Percentiles rank a stretch among this genome's conserved stretches.
phyloP scores from a whole-genome alignment of 2,113 vertebrate species.

The Trichechus manatus region DNA sequence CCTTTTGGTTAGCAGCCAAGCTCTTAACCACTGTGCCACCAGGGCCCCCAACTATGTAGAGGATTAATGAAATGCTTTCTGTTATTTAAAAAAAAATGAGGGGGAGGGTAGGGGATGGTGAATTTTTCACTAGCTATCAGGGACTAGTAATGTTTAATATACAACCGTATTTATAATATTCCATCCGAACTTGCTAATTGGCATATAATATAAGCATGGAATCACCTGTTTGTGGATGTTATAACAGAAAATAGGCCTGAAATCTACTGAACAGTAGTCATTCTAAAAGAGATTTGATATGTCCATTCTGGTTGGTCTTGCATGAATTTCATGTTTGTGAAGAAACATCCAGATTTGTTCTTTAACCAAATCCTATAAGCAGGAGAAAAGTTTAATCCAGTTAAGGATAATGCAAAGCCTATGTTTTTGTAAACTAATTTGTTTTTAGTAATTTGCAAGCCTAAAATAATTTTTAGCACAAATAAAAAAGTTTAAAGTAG shows the following conservation, averaged over 20 bases:
- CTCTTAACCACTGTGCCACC: too few species aligned
- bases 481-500: neutral
- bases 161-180: neutral
- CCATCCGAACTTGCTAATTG: slow-evolving; percentile 27
- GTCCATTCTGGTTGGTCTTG: neutral
- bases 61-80: slow-evolving; percentile 44
- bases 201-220: neutral
- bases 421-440: slow-evolving; percentile 1
- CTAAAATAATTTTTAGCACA: neutral
- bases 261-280: neutral
- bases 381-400: neutral
- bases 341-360: slow-evolving; percentile 34
- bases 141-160: neutral
- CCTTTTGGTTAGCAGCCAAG: too few species aligned
- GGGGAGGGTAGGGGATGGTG: neutral
- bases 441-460: neutral
- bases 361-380: slow-evolving; percentile 4
- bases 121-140: slow-evolving; percentile 3
- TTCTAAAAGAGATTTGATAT: slow-evolving; percentile 9
- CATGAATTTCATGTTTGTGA: slow-evolving; percentile 5
- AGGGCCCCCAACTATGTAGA: neutral
- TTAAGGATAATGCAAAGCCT: neutral
- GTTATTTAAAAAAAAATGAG: neutral
- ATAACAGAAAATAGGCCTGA: neutral
- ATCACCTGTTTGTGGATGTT: neutral